Evolutionary conservation across 2,888 invertebrate species (phyloP).

Genomic region (Dynastes maya): DNA sequence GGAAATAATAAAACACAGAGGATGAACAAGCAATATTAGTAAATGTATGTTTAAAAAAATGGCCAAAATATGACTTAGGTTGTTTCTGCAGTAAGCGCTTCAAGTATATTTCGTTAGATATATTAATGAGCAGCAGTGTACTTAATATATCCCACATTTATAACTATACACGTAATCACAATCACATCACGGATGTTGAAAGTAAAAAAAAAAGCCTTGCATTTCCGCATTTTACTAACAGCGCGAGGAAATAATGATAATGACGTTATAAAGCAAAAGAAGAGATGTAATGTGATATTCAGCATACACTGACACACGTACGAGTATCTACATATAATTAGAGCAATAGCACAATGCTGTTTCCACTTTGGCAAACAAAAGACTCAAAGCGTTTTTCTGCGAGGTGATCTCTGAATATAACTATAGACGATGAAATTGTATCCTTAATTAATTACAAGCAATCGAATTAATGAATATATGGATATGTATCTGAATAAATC

Average conservation of each 20-base stretch:
- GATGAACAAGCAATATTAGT: too few relatives aligned
- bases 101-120: too few relatives aligned
- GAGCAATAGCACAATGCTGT: neutral
- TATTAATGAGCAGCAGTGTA: too few relatives aligned
- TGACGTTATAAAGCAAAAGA: neutral
- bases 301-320: neutral
- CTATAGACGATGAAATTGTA: too few relatives aligned
- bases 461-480: neutral
- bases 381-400: neutral
- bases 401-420: too few relatives aligned
- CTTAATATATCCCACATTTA: neutral
- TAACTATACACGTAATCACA: neutral
- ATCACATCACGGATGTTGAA: slow-evolving; percentile 4
- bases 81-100: too few relatives aligned
- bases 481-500: neutral
- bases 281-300: slow-evolving; percentile 2
- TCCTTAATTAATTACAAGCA: too few relatives aligned
- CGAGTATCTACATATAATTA: slow-evolving; percentile 1
- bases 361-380: too few relatives aligned
- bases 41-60: too few relatives aligned
- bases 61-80: too few relatives aligned
- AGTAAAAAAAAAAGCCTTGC: neutral
- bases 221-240: neutral
- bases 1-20: too few relatives aligned
- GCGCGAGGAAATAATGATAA: slow-evolving; percentile 1